Percentiles rank a stretch among this genome's conserved stretches.
These are phyloP conservation scores for Dryas iulia DNA, from an alignment of 1,140 invertebrate genomes.

Conservation along the genomic window DNA sequence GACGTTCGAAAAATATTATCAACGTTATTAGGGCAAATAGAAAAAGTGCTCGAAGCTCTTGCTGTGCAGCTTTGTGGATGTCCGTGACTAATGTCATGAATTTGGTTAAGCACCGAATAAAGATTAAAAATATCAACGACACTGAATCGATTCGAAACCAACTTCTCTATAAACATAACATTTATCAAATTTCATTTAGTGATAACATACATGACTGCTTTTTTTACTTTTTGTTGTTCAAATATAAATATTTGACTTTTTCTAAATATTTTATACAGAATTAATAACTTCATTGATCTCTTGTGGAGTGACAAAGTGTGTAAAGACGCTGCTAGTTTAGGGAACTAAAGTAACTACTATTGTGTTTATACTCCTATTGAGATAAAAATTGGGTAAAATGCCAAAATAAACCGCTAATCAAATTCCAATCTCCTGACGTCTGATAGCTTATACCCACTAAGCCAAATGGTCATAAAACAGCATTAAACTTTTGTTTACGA, in stretches of 20 bases:
- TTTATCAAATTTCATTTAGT: constrained; percentile 4
- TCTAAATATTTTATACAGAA: background rate
- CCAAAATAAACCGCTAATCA: background rate
- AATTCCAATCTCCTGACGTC: background rate
- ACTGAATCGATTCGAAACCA: constrained; percentile 1
- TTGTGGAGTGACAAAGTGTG: background rate
- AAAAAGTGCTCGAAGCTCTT: constrained; percentile 52
- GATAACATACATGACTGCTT: background rate
- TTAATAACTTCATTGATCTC: background rate
- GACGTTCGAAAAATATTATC: constrained; percentile 67
- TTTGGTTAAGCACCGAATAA: constrained; percentile 45
- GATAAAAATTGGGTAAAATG: background rate
- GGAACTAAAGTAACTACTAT: background rate
- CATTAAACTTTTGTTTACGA: constrained; percentile 3
- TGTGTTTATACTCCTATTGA: background rate
- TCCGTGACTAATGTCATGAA: constrained; percentile 56
- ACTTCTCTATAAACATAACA: constrained; percentile 1
- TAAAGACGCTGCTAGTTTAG: background rate
- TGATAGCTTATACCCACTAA: background rate
- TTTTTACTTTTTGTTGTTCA: background rate
- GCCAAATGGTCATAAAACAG: background rate
- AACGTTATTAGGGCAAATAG: constrained; percentile 63
- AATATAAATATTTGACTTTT: background rate
- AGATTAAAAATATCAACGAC: constrained; percentile 6
- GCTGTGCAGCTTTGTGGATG: constrained; percentile 50